Base-by-base conservation (phyloP, 1,140 invertebrate species). In the Ladona fulva region DNA sequence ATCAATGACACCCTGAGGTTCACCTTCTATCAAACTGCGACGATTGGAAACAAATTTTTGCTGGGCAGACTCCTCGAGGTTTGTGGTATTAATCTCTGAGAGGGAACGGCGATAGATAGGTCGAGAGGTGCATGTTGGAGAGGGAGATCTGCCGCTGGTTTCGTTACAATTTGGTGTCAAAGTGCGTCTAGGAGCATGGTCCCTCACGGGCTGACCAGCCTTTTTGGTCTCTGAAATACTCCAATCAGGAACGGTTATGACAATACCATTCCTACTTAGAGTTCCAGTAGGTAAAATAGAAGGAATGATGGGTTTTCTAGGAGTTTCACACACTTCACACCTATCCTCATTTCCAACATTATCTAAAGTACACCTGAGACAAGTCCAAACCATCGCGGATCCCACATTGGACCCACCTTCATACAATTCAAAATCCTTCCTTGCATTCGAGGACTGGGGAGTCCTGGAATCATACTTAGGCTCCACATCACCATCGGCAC, bases 301-400 rank as follows among this genome's bases (percentile, higher is more conserved):
- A 66, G 52, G 52, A 66, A 66, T 66, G n/a, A 83, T 86, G 11
- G 86, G 84, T 79, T 86, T 87, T 76, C 87, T 85, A 16, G 89
- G 89, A 0, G 89, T 86, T 80, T 91, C 89, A 80, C 90, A 91
- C 0, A 90, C 88, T 77, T 90, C 89, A 82, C 91, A 92, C 25
- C 88, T 84, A 42, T 86, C 85, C 75, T 85, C 81, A 74, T 84
- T 83, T 16, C 84, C 82, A 37, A 83, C 79, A 82, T 90, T 90
- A 74, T 88, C 86, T 22, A 90, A 84, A 5, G 89, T 90, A 79
- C 89, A 90, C 78, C 87, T 85, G 77, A 87, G 86, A 80, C 89
- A 90, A 75, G 86, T 86, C 89, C 89, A 90, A 5, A 85, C 83
- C n/a, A 82, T 66, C 1, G 16, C 12, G n/a, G 52, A 66, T 19